phyloP scores from a whole-genome alignment of 2,113 vertebrate genomes.

The Melospiza melodia region DNA sequence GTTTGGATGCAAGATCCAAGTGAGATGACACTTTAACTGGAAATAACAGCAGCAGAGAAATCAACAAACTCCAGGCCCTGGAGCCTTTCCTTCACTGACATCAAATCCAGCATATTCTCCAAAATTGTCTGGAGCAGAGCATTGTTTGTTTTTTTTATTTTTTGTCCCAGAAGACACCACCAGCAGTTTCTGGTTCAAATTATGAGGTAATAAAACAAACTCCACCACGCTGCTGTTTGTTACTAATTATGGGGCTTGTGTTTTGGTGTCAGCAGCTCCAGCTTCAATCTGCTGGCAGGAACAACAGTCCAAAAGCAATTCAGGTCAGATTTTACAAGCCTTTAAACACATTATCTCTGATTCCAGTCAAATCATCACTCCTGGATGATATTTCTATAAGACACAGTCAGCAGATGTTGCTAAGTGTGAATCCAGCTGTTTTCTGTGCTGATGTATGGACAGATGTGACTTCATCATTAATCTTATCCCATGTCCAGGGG shows the following conservation, averaged over 20 bases:
- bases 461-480: not conserved
- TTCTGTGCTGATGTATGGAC: not conserved
- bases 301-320: not conserved
- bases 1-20: slow-evolving; percentile 30
- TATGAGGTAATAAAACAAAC: slow-evolving; percentile 28
- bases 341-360: slow-evolving; percentile 26
- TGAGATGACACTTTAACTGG: slow-evolving; percentile 49
- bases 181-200: slow-evolving; percentile 52
- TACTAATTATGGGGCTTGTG: slow-evolving; percentile 24
- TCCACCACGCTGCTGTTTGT: not conserved
- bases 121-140: slow-evolving; percentile 26
- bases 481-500: not conserved
- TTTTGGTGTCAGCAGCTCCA: slow-evolving; percentile 35
- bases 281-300: not conserved
- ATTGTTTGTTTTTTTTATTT: not conserved
- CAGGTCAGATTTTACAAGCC: slow-evolving; percentile 19
- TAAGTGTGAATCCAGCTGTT: not conserved
- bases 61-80: slow-evolving; percentile 54
- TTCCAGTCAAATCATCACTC: slow-evolving; percentile 2
- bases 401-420: not conserved
- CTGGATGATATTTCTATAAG: not conserved
- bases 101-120: not conserved
- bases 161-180: not conserved
- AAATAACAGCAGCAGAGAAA: slow-evolving; percentile 57
- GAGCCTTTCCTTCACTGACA: not conserved